These are phyloP conservation scores for Gastracanthus pulcherrimus DNA, from an alignment of 2,888 invertebrate genomes.

Conservation along the genomic window DNA sequence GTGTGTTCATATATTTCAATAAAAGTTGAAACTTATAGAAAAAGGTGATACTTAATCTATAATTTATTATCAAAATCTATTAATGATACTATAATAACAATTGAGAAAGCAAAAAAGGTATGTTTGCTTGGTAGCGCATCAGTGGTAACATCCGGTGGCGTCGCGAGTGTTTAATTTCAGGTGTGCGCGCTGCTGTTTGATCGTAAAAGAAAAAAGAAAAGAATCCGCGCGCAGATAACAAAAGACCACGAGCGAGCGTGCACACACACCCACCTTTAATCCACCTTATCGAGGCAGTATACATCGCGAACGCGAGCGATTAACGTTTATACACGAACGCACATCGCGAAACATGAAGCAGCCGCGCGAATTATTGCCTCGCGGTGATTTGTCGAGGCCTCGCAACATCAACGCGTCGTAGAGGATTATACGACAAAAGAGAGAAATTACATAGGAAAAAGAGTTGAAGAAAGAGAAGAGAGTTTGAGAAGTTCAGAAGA, in stretches of 20 bases:
- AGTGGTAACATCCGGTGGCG: conserved; percentile 33
- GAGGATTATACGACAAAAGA: background rate
- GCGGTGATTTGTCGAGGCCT: conserved; percentile 1
- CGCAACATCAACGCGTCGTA: background rate
- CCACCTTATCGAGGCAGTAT: conserved; percentile 1
- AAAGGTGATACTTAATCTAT: too few species aligned
- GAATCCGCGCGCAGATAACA: background rate
- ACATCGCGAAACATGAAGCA: too few species aligned
- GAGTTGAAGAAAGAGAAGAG: too few species aligned
- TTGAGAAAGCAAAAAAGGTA: background rate
- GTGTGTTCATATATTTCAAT: too few species aligned
- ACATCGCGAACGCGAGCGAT: background rate
- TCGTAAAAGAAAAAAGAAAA: background rate
- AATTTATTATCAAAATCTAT: too few species aligned
- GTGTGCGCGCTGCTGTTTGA: conserved; percentile 17
- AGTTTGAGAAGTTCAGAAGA: background rate
- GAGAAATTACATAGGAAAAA: background rate
- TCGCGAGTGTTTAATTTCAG: conserved; percentile 46
- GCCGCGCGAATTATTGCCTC: background rate
- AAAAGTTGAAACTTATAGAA: too few species aligned
- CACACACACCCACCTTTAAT: background rate
- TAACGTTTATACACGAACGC: too few species aligned
- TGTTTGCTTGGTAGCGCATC: too few species aligned
- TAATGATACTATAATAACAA: too few species aligned
- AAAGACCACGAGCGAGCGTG: background rate